Evolutionary conservation across 2,888 invertebrate genomes (phyloP).

Genomic region (Colletes collaris): DNA sequence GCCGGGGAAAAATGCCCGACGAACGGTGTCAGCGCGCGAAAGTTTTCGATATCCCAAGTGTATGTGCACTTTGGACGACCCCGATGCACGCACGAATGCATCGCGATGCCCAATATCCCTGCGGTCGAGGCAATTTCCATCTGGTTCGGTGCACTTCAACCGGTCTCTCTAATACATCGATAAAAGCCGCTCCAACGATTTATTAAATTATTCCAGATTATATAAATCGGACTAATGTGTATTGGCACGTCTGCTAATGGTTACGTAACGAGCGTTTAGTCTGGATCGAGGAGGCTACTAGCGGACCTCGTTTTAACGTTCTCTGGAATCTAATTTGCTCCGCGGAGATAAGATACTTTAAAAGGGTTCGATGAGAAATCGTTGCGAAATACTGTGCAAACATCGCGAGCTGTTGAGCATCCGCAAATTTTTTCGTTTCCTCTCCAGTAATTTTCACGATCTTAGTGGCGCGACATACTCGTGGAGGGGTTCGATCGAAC

Average conservation of each 20-base stretch:
- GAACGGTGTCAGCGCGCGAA: slow-evolving; percentile 16
- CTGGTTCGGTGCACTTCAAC: slow-evolving; percentile 7
- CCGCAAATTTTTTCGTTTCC: too few species aligned
- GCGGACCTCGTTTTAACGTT: too few species aligned
- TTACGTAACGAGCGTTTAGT: slow-evolving; percentile 15
- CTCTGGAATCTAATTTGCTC: too few species aligned
- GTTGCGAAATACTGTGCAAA: too few species aligned
- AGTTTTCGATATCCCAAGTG: slow-evolving; percentile 18
- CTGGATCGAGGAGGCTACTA: too few species aligned
- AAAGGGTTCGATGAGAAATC: too few species aligned
- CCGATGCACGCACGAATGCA: slow-evolving; percentile 23
- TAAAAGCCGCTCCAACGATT: slow-evolving; percentile 14
- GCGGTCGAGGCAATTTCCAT: slow-evolving; percentile 13
- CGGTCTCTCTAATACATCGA: not conserved
- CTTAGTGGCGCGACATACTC: too few species aligned
- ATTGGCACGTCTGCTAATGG: slow-evolving; percentile 18
- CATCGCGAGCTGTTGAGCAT: too few species aligned
- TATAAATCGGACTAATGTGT: slow-evolving; percentile 35
- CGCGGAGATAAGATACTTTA: too few species aligned
- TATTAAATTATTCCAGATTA: slow-evolving; percentile 46
- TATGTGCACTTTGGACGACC: not conserved
- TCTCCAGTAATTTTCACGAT: too few species aligned
- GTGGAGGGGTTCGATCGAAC: too few species aligned
- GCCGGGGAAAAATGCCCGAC: not conserved
- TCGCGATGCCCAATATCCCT: slow-evolving; percentile 19